Evolutionary conservation across 1,140 invertebrate genomes (phyloP), one percentile per base, ranked within the genome.

Genomic region (Bicyclus anynana): DNA sequence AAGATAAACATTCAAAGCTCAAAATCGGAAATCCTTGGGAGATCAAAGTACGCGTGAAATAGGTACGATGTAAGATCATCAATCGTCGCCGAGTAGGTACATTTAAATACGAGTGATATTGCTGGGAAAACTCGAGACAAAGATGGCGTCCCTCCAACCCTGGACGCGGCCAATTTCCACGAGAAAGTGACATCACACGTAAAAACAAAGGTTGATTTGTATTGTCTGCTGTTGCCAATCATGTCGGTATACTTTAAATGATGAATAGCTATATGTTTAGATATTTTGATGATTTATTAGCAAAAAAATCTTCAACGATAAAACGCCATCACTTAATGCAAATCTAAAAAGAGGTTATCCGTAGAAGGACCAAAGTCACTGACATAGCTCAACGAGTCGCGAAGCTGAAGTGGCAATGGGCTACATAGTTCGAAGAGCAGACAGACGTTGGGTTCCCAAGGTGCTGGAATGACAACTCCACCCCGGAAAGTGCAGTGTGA

Each of bases 101-200:
- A 16, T 5, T 38, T 13, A 16, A 40, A 14, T 40, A 14, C 13
- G 5, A 9, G 3, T 1, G 13, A n/a, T 16, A 17, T 40, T 2
- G 6, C 17, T 40, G 23, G 7, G 6, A 16, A 38, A 21, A 51
- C 14, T 17, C 21, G 35, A 55, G 53, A 65, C 63, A 65, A 65
- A 65, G 59, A 61, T 65, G 63, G 63, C 63, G 51, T 14, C 2
- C 2, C 20, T 65, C 63, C 63, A 65, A 65, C 12, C 47, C 27
- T 18, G 20, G 26, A 46, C 37, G 37, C 37, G 10, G 49, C 40
- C 49, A 52, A 47, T 17, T 18, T 16, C 1, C 9, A 54, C 20
- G 18, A 26, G 29, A 37, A 47, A 42, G 16, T 53, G 50, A 53
- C 50, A 40, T 47, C 50, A 59, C 12, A 35, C 17, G n/a, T 4